Conservation (phyloP, 2,888 invertebrate species). For the Sphaerophoria taeniata region DNA sequence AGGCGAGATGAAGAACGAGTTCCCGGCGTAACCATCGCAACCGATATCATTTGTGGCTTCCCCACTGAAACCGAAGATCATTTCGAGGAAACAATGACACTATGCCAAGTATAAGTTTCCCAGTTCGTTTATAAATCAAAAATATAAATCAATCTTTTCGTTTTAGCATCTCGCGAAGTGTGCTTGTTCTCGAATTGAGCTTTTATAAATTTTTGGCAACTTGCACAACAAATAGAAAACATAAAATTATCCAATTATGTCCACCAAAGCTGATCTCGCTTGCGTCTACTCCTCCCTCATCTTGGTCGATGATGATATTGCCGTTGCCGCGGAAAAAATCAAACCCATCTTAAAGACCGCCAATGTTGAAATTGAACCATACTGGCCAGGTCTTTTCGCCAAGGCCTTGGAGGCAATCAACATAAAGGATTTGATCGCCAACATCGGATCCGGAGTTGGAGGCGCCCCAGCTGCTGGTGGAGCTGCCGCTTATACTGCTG, state of each 20-base stretch:
- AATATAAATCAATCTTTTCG: too few relatives aligned
- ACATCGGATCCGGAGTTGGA: constrained; percentile 95
- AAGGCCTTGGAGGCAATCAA: constrained; percentile 98
- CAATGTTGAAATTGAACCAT: constrained; percentile 97
- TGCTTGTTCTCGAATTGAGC: constrained; percentile 95
- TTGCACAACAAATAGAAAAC: constrained; percentile 87
- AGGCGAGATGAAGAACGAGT: constrained; percentile 97
- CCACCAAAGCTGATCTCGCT: constrained; percentile 97
- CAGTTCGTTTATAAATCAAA: constrained; percentile 98
- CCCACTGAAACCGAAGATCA: constrained; percentile 96
- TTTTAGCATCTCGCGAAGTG: constrained; percentile 84
- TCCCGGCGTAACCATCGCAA: constrained; percentile 95
- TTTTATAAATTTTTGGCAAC: constrained; percentile 89
- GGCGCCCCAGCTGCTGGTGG: constrained; percentile 90
- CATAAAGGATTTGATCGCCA: constrained; percentile 96
- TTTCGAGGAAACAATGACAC: constrained; percentile 92
- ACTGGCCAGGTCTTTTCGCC: constrained; percentile 99
- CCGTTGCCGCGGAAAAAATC: constrained; percentile 99
- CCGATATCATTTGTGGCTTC: constrained; percentile 99
- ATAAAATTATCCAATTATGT: constrained; percentile 85
- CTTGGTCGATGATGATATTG: constrained; percentile 97
- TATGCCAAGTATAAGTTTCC: constrained; percentile 95
- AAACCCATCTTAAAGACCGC: constrained; percentile 98
- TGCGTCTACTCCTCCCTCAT: constrained; percentile 99
- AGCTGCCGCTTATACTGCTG: constrained; percentile 85